Evolutionary conservation across 1,140 invertebrate genomes (phyloP).

Genomic region (Lethrus apterus): DNA sequence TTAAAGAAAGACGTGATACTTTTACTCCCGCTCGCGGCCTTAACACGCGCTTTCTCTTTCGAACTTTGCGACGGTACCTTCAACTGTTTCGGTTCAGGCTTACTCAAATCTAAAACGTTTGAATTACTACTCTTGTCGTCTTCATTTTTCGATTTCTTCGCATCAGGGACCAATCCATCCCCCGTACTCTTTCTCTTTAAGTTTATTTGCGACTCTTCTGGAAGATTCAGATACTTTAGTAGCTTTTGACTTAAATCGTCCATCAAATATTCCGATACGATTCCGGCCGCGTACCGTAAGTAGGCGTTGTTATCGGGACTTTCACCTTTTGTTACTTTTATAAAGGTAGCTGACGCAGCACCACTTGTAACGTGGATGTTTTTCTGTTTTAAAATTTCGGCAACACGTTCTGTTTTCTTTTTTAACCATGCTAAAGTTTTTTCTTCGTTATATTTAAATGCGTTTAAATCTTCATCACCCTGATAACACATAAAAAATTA

Average conservation of each 20-base stretch:
- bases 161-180: constrained; percentile 24
- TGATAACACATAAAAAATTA: constrained; percentile 26
- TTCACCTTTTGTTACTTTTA: constrained; percentile 36
- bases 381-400: constrained; percentile 55
- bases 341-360: constrained; percentile 63
- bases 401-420: constrained; percentile 56
- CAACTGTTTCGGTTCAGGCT: constrained; percentile 28
- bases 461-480: constrained; percentile 59
- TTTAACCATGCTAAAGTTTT: constrained; percentile 67
- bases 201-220: constrained; percentile 46
- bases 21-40: constrained; percentile 64
- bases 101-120: constrained; percentile 35
- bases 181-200: constrained; percentile 48
- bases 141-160: constrained; percentile 40
- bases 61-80: constrained; percentile 47
- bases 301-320: constrained; percentile 49
- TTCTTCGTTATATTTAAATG: constrained; percentile 71
- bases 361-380: constrained; percentile 59
- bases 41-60: constrained; percentile 65
- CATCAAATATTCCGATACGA: constrained; percentile 61
- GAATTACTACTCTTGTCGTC: constrained; percentile 24
- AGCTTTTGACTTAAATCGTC: constrained; percentile 55
- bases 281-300: constrained; percentile 59
- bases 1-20: constrained; percentile 68
- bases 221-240: constrained; percentile 52